A percentile compares a stretch with the other conserved stretches of the same genome.
Evolutionary conservation across 2,888 invertebrate species (phyloP).

Genomic region (Strigamia transsilvanica): DNA sequence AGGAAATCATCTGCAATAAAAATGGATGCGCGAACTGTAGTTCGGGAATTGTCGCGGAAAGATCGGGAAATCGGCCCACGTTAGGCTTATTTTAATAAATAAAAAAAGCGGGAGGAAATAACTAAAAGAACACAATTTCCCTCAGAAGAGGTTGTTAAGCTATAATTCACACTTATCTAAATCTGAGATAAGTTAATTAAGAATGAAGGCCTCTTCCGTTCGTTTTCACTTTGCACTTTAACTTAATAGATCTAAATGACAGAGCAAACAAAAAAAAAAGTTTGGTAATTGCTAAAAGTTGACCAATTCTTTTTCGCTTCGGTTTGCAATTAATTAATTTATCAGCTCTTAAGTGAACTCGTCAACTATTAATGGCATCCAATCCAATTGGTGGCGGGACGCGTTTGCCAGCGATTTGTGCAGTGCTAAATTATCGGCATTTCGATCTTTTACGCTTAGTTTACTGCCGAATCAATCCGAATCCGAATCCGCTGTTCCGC

Average conservation of each 20-base stretch:
- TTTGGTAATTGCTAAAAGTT: background rate
- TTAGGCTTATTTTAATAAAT: no score
- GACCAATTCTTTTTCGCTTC: background rate
- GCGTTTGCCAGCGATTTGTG: background rate
- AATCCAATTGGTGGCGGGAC: background rate
- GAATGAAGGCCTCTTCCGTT: background rate
- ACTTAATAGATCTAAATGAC: background rate
- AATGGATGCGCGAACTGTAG: no score
- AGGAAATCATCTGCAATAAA: no score
- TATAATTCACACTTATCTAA: background rate
- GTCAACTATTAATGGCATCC: constrained; percentile 8
- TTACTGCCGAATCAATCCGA: no score
- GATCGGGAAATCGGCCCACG: no score
- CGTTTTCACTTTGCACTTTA: background rate
- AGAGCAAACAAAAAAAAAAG: background rate
- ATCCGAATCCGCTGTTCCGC: no score
- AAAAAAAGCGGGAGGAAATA: no score
- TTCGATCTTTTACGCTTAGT: no score
- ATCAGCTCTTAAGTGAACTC: background rate
- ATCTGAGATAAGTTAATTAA: constrained; percentile 2
- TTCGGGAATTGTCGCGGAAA: no score
- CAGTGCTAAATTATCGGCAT: no score
- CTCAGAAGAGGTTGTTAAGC: background rate
- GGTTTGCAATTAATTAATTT: background rate
- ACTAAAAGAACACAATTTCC: no score